Base-by-base conservation (phyloP, 2,797 vertebrate genomes). In the Kryptolebias ocellatus region DNA sequence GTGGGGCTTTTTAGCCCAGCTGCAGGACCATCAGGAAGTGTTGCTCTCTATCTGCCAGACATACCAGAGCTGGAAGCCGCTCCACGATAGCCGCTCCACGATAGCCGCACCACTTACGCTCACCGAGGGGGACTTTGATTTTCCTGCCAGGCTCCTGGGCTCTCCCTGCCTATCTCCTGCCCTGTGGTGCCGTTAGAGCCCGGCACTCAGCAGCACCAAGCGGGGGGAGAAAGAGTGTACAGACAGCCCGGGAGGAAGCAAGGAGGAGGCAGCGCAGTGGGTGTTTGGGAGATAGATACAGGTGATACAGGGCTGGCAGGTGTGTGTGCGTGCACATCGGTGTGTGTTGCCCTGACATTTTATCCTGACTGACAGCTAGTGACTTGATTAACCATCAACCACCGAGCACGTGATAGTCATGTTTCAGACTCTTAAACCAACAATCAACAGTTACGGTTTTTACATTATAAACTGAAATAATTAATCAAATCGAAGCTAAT, bases 41-140 rank as follows among this genome's bases (percentile, higher is more conserved):
- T 74, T 47, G 1, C 51, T 31, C 2, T 1, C 51, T 79, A 81
- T 89, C 87, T 67, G 60, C 14, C 66, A 75, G 73, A 62, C 81
- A 75, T 76, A 74, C 73, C 80, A 50, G 70, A 81, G 71, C 70
- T 82, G 70, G 76, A 77, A 74, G 67, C 62, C 60, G 15, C 81
- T 81, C 70, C 66, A 18, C 10, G 88, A 90, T 90, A 87, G 52
- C 70, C 2, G 54, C 31, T 69, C 64, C 83, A 80, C 10, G 88
- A 90, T 90, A 87, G 52, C 70, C 2, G 54, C 31, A 70, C 64
- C 83, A 80, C 84, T 88, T 81, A 72, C 67, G 52, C 67, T 72
- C 72, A 59, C 59, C 45, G 66, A 60, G 73, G 70, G 42, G 64
- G 60, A 53, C 88, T 90, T 89, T 89, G 87, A 87, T 83, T 83